phyloP scores from a whole-genome alignment of 2,888 invertebrate species.

The Dicycla oo region DNA sequence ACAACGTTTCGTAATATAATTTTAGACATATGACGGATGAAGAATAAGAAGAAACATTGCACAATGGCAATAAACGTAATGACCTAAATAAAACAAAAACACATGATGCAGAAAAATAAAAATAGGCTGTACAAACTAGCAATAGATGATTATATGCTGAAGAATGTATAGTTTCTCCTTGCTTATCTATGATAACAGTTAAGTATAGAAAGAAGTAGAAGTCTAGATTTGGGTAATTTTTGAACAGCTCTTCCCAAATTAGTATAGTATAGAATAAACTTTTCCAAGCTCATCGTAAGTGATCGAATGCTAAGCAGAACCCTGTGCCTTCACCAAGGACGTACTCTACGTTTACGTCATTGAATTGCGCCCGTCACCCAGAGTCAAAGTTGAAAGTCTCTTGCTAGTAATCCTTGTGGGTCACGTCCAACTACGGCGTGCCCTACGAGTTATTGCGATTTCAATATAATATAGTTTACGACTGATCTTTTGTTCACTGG shows the following conservation, averaged over 20 bases:
- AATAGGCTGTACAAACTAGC: not conserved
- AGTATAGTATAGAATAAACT: not conserved
- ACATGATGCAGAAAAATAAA: not conserved
- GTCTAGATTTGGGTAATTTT: not conserved
- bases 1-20: not conserved
- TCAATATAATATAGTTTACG: not conserved
- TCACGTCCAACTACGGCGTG: not conserved
- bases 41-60: slow-evolving; percentile 3
- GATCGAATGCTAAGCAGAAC: not conserved
- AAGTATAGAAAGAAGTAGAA: too few species aligned
- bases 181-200: not conserved
- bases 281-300: not conserved
- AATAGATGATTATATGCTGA: not conserved
- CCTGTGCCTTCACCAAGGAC: not conserved
- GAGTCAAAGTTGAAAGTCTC: slow-evolving; percentile 28
- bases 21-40: not conserved
- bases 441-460: not conserved
- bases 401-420: not conserved
- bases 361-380: slow-evolving; percentile 17
- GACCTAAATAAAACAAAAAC: slow-evolving; percentile 1
- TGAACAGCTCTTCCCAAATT: not conserved
- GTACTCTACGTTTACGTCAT: not conserved
- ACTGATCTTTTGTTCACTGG: not conserved
- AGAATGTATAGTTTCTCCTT: not conserved
- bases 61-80: slow-evolving; percentile 8